Percentiles rank a stretch among this genome's conserved stretches.
Evolutionary conservation across 1,140 invertebrate genomes (phyloP).

Genomic region (Microvelia longipes): DNA sequence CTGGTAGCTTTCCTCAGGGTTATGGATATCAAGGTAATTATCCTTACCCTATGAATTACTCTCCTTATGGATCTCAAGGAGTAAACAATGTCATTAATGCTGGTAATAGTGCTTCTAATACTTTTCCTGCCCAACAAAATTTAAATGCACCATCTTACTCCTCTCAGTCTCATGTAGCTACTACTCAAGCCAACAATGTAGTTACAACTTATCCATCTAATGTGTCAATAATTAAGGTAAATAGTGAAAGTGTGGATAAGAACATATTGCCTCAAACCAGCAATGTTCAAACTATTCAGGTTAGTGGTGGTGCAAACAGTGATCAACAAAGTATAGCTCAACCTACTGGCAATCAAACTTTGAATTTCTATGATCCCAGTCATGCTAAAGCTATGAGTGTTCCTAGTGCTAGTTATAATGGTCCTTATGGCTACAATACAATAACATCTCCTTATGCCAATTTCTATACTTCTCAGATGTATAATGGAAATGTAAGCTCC

Average conservation of each 20-base stretch:
- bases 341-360: not conserved
- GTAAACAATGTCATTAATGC: not conserved
- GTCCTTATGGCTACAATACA: not conserved
- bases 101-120: not conserved
- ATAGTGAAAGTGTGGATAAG: not conserved
- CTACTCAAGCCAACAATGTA: not conserved
- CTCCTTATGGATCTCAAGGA: not conserved
- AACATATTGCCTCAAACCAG: not conserved
- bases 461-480: not conserved
- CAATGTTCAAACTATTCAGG: not conserved
- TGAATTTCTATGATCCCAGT: not conserved
- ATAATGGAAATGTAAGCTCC: conserved; percentile 22
- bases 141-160: no score
- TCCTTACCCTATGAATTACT: not conserved
- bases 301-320: not conserved
- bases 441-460: not conserved
- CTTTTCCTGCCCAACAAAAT: not conserved
- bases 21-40: not conserved
- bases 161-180: not conserved
- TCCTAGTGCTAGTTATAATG: not conserved
- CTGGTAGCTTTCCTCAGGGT: not conserved
- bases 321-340: not conserved
- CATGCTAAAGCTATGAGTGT: not conserved
- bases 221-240: not conserved
- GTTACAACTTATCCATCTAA: not conserved